Percentiles rank a stretch among this genome's conserved stretches.
Evolutionary conservation across 2,888 invertebrate species (phyloP).

Genomic region (Campoletis raptor): DNA sequence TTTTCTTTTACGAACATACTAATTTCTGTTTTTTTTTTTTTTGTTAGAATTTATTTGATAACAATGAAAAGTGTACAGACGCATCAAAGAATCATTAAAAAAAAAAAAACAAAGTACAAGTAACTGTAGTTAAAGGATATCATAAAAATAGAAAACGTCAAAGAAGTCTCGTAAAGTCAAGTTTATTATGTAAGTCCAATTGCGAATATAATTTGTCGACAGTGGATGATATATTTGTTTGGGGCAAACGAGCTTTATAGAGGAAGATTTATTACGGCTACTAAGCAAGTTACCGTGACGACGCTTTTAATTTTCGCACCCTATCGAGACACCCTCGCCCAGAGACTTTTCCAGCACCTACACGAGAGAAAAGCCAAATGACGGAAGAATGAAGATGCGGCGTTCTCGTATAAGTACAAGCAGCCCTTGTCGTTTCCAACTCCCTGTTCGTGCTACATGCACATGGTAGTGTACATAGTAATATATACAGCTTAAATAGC

Average conservation of each 20-base stretch:
- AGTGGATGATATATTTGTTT: slow-evolving; percentile 15
- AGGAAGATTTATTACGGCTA: slow-evolving; percentile 25
- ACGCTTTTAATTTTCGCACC: slow-evolving; percentile 53
- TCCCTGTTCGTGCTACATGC: slow-evolving; percentile 23
- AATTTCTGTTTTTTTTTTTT: background rate
- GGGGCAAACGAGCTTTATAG: background rate
- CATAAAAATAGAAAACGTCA: background rate
- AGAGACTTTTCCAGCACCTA: slow-evolving; percentile 1
- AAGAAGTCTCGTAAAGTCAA: background rate
- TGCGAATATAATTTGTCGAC: slow-evolving; percentile 25
- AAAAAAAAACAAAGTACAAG: background rate
- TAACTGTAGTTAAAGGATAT: background rate
- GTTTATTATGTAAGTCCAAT: slow-evolving; percentile 7
- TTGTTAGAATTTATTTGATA: background rate
- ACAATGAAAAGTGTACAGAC: background rate
- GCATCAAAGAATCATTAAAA: background rate
- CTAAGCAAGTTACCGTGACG: slow-evolving; percentile 22
- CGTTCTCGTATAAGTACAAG: slow-evolving; percentile 32
- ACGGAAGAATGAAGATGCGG: slow-evolving; percentile 35
- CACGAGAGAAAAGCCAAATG: slow-evolving; percentile 30
- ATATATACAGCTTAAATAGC: slow-evolving; percentile 29
- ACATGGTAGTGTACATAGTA: slow-evolving; percentile 21
- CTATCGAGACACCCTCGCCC: slow-evolving; percentile 8
- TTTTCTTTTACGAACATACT: background rate
- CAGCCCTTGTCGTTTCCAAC: slow-evolving; percentile 28